These are phyloP conservation scores for Bolinopsis microptera DNA, from an alignment of 37 sponge, comb jelly and placozoan species.

Conservation along the genomic window DNA sequence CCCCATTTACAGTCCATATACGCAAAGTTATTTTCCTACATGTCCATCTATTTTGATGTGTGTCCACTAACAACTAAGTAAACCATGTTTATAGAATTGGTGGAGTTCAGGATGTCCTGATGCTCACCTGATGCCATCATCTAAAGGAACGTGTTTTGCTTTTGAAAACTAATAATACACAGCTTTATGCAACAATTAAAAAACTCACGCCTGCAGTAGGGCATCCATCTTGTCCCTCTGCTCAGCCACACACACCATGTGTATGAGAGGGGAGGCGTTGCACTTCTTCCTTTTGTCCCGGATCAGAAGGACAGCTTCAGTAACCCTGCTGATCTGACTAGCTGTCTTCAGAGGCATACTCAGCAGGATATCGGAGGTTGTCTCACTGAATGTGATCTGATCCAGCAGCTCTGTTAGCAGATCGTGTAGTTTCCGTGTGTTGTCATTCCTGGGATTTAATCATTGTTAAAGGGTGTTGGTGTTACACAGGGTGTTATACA, in stretches of 20 bases:
- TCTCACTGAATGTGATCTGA: background rate
- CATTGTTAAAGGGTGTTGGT: background rate
- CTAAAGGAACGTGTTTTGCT: too few relatives aligned
- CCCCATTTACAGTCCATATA: too few relatives aligned
- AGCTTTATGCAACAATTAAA: too few relatives aligned
- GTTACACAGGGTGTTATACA: background rate
- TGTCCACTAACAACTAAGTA: too few relatives aligned
- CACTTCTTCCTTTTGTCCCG: slow-evolving; percentile 6
- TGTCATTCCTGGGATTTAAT: slow-evolving; percentile 19
- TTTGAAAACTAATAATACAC: too few relatives aligned
- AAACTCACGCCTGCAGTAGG: background rate
- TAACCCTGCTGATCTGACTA: background rate
- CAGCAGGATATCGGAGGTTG: background rate
- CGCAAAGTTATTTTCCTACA: too few relatives aligned
- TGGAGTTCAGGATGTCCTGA: too few relatives aligned
- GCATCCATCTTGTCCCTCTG: background rate
- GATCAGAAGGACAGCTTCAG: slow-evolving; percentile 1
- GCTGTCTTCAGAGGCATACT: slow-evolving; percentile 55
- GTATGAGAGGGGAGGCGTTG: background rate
- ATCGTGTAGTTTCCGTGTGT: background rate
- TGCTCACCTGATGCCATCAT: too few relatives aligned
- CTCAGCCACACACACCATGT: slow-evolving; percentile 40
- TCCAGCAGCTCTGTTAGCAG: background rate
- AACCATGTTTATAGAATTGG: too few relatives aligned
- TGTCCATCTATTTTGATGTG: too few relatives aligned